Percentiles rank a stretch among this genome's conserved stretches.
phyloP scores from a whole-genome alignment of 92 coral and sea anemone species.

The Virgularia gustaviana region DNA sequence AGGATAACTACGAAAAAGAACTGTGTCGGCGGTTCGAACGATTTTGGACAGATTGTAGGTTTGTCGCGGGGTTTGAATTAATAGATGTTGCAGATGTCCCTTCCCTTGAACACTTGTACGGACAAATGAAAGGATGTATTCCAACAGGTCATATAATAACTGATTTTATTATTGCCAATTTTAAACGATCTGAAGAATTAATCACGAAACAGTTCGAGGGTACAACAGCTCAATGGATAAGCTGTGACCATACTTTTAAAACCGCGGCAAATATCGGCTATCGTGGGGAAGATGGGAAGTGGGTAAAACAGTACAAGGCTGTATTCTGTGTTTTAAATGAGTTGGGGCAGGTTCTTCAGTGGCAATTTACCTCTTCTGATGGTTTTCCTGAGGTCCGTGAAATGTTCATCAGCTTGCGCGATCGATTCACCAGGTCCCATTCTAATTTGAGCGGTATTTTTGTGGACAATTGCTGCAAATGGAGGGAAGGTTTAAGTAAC shows the following conservation, averaged over 20 bases:
- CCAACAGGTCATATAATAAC: not conserved
- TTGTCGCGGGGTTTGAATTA: not conserved
- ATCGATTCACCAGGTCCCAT: constrained; percentile 6
- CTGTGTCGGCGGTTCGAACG: too few species aligned
- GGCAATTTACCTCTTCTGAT: not conserved
- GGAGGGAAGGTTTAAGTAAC: not conserved
- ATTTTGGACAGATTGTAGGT: not conserved
- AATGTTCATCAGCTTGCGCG: not conserved
- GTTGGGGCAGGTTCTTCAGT: not conserved
- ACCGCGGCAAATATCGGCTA: not conserved
- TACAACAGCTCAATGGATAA: not conserved
- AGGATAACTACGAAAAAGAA: too few species aligned
- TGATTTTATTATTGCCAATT: not conserved
- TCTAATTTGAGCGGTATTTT: not conserved
- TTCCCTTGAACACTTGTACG: not conserved
- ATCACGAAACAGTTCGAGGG: too few species aligned
- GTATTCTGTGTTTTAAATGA: not conserved
- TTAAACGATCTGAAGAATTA: not conserved
- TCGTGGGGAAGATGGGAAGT: too few species aligned
- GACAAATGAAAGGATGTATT: not conserved
- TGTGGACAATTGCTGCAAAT: constrained; percentile 14
- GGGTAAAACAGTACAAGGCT: not conserved
- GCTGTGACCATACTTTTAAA: not conserved
- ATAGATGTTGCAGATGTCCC: not conserved
- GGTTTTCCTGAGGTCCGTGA: not conserved